These are phyloP conservation scores for Ciconia boyciana DNA, from an alignment of 2,113 vertebrate genomes.

Conservation along the genomic window DNA sequence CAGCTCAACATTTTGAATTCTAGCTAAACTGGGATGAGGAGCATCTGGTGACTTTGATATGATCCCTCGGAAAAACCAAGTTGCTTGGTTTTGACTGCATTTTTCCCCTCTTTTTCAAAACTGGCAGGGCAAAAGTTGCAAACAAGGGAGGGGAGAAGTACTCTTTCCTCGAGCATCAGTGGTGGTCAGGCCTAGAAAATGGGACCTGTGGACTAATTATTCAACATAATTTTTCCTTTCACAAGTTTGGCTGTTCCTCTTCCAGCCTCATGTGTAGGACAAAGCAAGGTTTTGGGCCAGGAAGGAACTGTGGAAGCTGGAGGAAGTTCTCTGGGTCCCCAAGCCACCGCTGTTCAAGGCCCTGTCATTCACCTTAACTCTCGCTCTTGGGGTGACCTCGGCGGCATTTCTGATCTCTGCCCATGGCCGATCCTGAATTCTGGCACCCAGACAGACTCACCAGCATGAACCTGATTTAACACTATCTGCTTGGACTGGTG, in stretches of 20 bases:
- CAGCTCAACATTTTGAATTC: neutral
- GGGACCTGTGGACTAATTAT: neutral
- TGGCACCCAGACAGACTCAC: rapidly evolving
- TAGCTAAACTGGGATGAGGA: neutral
- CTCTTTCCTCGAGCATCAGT: neutral
- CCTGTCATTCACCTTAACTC: neutral
- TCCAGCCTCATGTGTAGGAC: neutral
- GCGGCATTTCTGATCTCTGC: neutral
- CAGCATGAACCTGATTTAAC: neutral
- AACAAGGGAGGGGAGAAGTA: neutral
- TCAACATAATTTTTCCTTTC: neutral
- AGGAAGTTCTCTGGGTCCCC: neutral
- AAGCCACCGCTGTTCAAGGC: neutral
- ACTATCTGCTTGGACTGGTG: neutral
- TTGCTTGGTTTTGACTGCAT: neutral
- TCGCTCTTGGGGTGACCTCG: neutral
- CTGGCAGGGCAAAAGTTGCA: neutral
- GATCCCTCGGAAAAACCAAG: neutral
- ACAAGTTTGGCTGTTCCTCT: neutral
- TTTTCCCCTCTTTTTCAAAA: neutral
- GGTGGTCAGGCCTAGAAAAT: neutral
- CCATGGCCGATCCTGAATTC: neutral
- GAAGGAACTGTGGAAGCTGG: neutral
- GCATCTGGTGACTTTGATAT: neutral
- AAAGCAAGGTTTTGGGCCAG: rapidly evolving